Conservation (phyloP, 35 echinoderm and acorn worm genomes). For the Holothuria glaberrima region DNA sequence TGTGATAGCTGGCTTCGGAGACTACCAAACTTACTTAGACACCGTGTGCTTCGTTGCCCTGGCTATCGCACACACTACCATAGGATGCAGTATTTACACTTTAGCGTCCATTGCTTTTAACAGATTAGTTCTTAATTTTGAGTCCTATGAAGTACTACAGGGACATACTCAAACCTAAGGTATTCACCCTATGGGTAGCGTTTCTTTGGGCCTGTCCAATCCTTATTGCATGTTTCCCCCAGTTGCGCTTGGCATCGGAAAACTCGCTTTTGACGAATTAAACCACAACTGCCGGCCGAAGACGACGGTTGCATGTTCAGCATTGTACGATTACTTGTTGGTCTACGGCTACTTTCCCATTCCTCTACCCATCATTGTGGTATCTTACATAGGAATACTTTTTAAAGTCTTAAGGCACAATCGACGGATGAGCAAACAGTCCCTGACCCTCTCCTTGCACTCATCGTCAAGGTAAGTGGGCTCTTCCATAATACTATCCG, state of each 20-base stretch:
- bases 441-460: too few relatives aligned
- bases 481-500: too few relatives aligned
- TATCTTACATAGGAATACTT: not conserved
- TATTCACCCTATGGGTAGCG: conserved; percentile 48
- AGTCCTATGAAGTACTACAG: conserved; percentile 52
- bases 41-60: not conserved
- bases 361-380: not conserved
- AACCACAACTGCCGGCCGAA: not conserved
- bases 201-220: conserved; percentile 60
- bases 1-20: too few relatives aligned
- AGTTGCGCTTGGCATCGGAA: conserved; percentile 43
- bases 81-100: conserved; percentile 65
- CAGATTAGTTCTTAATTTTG: conserved; percentile 54
- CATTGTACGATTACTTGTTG: not conserved
- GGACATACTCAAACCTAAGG: conserved; percentile 32
- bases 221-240: conserved; percentile 52
- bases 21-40: not conserved
- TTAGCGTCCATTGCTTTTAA: conserved; percentile 77
- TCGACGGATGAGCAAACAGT: conserved; percentile 6
- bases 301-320: not conserved
- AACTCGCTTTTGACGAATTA: not conserved
- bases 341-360: conserved; percentile 20
- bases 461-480: too few relatives aligned
- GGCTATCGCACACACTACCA: conserved; percentile 16
- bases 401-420: not conserved